Evolutionary conservation across 1,140 invertebrate genomes (phyloP).

Genomic region (Heterodera carotae): DNA sequence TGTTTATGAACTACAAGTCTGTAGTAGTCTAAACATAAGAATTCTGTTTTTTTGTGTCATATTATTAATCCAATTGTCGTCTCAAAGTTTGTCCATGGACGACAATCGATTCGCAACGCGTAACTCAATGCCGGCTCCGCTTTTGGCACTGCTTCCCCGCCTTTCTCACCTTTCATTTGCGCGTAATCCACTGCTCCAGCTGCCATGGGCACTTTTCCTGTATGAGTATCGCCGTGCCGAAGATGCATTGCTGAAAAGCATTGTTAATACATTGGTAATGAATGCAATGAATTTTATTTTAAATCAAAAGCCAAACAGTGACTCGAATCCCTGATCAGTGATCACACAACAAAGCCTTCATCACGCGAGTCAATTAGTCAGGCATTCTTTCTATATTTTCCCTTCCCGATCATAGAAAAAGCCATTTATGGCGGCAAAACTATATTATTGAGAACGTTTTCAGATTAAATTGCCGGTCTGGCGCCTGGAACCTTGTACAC

Average conservation of each 20-base stretch:
- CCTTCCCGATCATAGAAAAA: too few relatives aligned
- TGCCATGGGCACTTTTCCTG: constrained; percentile 44
- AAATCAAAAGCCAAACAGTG: too few relatives aligned
- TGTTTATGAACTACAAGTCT: too few relatives aligned
- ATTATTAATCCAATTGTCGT: too few relatives aligned
- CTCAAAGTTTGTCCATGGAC: constrained; percentile 35
- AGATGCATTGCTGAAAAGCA: neutral
- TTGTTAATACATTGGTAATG: constrained; percentile 2
- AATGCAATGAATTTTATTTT: too few relatives aligned
- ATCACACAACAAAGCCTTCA: neutral
- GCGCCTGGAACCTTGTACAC: constrained; percentile 44
- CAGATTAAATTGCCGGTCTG: constrained; percentile 45
- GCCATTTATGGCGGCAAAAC: too few relatives aligned
- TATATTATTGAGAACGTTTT: constrained; percentile 1
- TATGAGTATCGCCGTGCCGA: constrained; percentile 26
- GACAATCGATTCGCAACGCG: constrained; percentile 42
- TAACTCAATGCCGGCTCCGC: constrained; percentile 44
- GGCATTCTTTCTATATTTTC: too few relatives aligned
- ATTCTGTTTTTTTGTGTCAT: too few relatives aligned
- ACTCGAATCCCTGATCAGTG: too few relatives aligned
- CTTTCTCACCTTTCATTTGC: constrained; percentile 38
- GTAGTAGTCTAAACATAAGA: too few relatives aligned
- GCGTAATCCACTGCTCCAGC: constrained; percentile 42
- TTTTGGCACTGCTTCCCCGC: constrained; percentile 38
- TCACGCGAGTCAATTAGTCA: neutral